Conservation (phyloP, 1,140 invertebrate species). For the Monomorium pharaonis region DNA sequence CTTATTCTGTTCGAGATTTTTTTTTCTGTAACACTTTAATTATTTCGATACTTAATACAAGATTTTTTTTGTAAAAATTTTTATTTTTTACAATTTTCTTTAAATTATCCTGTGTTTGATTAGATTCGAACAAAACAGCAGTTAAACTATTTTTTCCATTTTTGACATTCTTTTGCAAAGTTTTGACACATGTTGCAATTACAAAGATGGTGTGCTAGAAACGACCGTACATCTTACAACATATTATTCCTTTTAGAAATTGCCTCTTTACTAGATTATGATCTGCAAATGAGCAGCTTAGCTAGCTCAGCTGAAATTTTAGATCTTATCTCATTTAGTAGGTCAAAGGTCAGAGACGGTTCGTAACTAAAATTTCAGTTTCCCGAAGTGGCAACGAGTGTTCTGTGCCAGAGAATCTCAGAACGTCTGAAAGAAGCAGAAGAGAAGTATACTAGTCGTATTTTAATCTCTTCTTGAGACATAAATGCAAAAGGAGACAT, state of each 20-base stretch:
- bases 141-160: not conserved
- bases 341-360: constrained; percentile 38
- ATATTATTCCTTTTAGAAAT: not conserved
- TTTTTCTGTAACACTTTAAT: too few species aligned
- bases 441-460: not conserved
- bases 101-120: too few species aligned
- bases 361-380: constrained; percentile 30
- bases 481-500: not conserved
- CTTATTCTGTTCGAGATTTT: too few species aligned
- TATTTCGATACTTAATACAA: too few species aligned
- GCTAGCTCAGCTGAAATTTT: constrained; percentile 16
- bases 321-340: constrained; percentile 13
- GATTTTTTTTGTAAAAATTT: too few species aligned
- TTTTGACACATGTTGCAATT: not conserved
- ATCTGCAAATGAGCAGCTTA: not conserved
- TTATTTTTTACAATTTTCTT: too few species aligned
- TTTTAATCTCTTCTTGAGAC: not conserved
- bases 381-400: not conserved
- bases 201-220: not conserved
- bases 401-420: not conserved
- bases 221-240: not conserved
- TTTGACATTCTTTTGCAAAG: not conserved
- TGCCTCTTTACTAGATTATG: not conserved
- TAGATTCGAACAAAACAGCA: too few species aligned
- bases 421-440: not conserved